A percentile compares a stretch with the other conserved stretches of the same genome.
Conservation (phyloP, 1,140 invertebrate species). For the Drosophila nigromelanica region DNA sequence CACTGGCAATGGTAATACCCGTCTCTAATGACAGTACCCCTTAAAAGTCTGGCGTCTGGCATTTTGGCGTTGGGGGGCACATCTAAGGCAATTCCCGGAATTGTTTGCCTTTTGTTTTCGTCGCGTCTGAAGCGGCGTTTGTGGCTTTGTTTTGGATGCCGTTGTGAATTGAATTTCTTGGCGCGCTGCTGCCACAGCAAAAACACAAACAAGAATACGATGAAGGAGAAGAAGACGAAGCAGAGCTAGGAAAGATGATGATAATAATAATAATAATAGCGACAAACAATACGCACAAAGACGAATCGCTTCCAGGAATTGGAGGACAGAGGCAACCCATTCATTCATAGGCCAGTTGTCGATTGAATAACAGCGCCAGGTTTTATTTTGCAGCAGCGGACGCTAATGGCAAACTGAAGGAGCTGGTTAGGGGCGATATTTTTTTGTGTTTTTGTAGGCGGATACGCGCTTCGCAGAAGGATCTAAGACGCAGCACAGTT, state of each 20-base stretch:
- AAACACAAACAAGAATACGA: conserved; percentile 34
- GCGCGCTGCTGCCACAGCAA: conserved; percentile 63
- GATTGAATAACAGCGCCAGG: conserved; percentile 70
- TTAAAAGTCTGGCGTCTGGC: conserved; percentile 39
- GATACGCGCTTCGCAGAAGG: conserved; percentile 16
- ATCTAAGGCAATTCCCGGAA: conserved; percentile 61
- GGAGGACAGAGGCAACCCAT: conserved; percentile 31
- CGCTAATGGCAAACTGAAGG: too few relatives aligned
- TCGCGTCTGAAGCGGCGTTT: conserved; percentile 49
- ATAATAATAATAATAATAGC: conserved; percentile 27
- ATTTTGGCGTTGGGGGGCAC: conserved; percentile 6
- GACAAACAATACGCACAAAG: conserved; percentile 54
- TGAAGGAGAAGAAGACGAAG: not conserved
- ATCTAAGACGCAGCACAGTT: conserved; percentile 10
- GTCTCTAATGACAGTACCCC: conserved; percentile 35
- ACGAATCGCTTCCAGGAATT: conserved; percentile 53
- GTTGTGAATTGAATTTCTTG: conserved; percentile 57
- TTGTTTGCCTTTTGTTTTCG: conserved; percentile 51
- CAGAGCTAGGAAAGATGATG: not conserved
- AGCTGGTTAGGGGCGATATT: too few relatives aligned
- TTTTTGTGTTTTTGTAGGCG: too few relatives aligned
- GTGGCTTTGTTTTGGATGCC: conserved; percentile 33
- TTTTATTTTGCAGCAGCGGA: not conserved
- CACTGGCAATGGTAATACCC: conserved; percentile 22
- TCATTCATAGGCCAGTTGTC: conserved; percentile 64